These are phyloP conservation scores for Hemicentrotus pulcherrimus DNA, from an alignment of 35 echinoderm and acorn worm species.

Conservation along the genomic window DNA sequence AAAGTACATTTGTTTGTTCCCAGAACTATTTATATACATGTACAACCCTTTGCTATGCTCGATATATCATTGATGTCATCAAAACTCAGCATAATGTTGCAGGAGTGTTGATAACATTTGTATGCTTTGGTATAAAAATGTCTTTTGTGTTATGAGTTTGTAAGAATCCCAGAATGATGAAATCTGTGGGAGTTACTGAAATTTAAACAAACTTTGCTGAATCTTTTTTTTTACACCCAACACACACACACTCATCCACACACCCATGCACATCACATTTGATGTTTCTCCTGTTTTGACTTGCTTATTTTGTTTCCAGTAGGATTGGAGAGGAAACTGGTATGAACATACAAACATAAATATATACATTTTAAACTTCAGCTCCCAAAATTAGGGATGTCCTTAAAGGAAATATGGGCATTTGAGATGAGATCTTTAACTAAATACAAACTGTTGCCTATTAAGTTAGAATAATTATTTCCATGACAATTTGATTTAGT, in stretches of 20 bases:
- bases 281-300: too few species aligned
- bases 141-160: neutral
- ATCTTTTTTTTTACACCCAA: too few species aligned
- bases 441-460: too few species aligned
- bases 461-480: neutral
- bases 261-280: too few species aligned
- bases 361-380: neutral
- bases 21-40: neutral
- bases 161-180: neutral
- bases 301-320: neutral
- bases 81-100: neutral
- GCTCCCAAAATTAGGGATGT: too few species aligned
- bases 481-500: neutral
- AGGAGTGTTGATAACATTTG: neutral
- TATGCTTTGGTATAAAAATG: neutral
- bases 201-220: too few species aligned
- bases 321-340: neutral
- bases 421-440: too few species aligned
- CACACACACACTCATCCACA: too few species aligned
- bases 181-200: too few species aligned
- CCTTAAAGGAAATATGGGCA: too few species aligned
- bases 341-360: neutral
- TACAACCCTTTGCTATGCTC: neutral
- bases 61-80: neutral
- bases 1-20: neutral